Evolutionary conservation across 2,113 vertebrate genomes (phyloP).

Genomic region (Hypomesus transpacificus): DNA sequence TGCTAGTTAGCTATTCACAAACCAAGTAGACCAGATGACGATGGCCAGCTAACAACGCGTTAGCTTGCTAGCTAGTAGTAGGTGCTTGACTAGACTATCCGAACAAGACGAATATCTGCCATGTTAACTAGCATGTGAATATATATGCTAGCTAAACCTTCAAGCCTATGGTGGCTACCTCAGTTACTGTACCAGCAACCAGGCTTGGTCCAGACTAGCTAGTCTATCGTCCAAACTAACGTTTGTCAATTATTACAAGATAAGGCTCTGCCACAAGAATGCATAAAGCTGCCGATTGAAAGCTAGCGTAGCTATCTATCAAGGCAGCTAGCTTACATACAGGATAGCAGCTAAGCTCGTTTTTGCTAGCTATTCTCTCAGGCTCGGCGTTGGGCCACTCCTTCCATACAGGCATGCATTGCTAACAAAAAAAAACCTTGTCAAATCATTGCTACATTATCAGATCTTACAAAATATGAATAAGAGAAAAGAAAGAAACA

Average conservation of each 20-base stretch:
- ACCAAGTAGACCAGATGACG: too few relatives aligned
- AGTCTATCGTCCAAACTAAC: not conserved
- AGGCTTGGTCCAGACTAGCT: not conserved
- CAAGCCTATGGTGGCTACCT: too few relatives aligned
- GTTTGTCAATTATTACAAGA: not conserved
- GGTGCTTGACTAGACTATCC: too few relatives aligned
- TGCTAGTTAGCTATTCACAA: too few relatives aligned
- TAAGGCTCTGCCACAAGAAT: not conserved
- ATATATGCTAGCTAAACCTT: too few relatives aligned
- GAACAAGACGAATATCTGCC: too few relatives aligned
- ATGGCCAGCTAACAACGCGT: too few relatives aligned
- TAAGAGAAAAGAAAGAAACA: constrained; percentile 15
- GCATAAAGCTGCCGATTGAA: not conserved
- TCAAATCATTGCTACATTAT: fast-evolving
- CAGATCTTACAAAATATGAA: not conserved
- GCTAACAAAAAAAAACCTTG: not conserved
- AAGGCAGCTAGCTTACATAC: not conserved
- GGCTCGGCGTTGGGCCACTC: constrained; percentile 55
- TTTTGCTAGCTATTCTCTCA: too few relatives aligned
- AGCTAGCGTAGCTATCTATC: not conserved
- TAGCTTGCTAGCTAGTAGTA: too few relatives aligned
- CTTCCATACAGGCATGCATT: constrained; percentile 48
- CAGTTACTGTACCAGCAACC: not conserved
- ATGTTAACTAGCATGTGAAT: too few relatives aligned
- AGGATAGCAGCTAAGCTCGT: too few relatives aligned